A percentile compares a stretch with the other conserved stretches of the same genome.
Conservation (phyloP, 2,888 invertebrate species). For the Andrena flavipes region DNA sequence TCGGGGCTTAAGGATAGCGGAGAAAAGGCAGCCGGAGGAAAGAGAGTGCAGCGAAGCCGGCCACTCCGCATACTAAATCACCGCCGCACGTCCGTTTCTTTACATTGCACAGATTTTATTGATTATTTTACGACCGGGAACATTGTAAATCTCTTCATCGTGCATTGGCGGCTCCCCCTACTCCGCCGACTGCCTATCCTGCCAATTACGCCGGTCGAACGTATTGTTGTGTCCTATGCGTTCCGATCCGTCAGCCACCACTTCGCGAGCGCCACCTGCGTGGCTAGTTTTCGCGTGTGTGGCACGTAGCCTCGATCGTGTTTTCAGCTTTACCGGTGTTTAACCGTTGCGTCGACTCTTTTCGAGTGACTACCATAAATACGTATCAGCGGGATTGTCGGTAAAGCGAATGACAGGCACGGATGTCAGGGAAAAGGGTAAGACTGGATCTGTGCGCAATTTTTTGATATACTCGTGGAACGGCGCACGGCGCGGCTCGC, state of each 20-base stretch:
- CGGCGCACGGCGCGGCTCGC: constrained; percentile 50
- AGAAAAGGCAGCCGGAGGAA: constrained; percentile 41
- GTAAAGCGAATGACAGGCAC: background rate
- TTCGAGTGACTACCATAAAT: background rate
- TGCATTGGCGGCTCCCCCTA: constrained; percentile 74
- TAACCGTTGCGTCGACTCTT: background rate
- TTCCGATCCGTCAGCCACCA: constrained; percentile 31
- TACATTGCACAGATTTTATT: constrained; percentile 84
- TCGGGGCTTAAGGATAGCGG: constrained; percentile 57
- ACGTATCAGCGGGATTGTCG: no score
- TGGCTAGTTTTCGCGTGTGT: background rate
- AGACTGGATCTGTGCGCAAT: constrained; percentile 62
- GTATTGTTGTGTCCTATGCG: constrained; percentile 71
- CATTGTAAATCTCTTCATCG: constrained; percentile 84
- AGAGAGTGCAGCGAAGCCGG: constrained; percentile 41
- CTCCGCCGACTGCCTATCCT: constrained; percentile 72
- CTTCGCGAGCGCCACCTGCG: background rate
- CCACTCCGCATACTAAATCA: constrained; percentile 80
- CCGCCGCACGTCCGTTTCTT: constrained; percentile 83
- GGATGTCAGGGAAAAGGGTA: constrained; percentile 21
- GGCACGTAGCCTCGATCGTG: no score
- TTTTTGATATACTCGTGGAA: constrained; percentile 75
- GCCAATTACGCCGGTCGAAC: constrained; percentile 77
- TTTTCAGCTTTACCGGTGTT: background rate
- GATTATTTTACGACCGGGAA: constrained; percentile 84